Evolutionary conservation across 2,113 vertebrate species (phyloP).

Genomic region (Lampris megalopsis): DNA sequence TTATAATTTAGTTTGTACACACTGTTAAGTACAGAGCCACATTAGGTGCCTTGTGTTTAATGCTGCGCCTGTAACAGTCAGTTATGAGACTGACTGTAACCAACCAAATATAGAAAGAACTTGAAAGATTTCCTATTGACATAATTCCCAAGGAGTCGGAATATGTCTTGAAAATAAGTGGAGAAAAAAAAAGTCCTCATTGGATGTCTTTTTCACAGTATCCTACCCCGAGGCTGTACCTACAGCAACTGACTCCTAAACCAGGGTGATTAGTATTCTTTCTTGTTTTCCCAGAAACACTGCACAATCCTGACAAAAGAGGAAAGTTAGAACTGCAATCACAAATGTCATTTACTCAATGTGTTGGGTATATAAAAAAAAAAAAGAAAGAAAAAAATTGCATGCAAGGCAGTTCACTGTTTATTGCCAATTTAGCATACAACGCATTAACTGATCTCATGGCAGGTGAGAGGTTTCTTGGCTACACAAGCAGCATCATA

Average conservation of each 20-base stretch:
- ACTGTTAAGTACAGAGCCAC: slow-evolving; percentile 38
- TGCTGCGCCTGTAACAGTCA: slow-evolving; percentile 51
- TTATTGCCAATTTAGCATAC: slow-evolving; percentile 38
- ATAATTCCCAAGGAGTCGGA: slow-evolving; percentile 10
- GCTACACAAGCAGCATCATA: slow-evolving; percentile 25
- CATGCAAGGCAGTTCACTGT: slow-evolving; percentile 22
- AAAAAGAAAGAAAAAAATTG: slow-evolving; percentile 4
- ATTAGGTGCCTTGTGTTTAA: slow-evolving; percentile 44
- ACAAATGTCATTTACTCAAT: slow-evolving; percentile 17
- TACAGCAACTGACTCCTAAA: slow-evolving; percentile 21
- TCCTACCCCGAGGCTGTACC: slow-evolving; percentile 28
- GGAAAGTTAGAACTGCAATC: neutral
- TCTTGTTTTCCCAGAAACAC: slow-evolving; percentile 30
- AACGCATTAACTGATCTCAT: slow-evolving; percentile 25
- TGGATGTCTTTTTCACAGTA: slow-evolving; percentile 20
- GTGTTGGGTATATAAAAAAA: neutral
- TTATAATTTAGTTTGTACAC: slow-evolving; percentile 62
- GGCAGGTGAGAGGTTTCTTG: slow-evolving; percentile 20
- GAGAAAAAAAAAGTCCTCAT: slow-evolving; percentile 9
- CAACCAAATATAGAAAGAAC: slow-evolving; percentile 34
- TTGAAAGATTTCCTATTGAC: slow-evolving; percentile 55
- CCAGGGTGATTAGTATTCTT: slow-evolving; percentile 35
- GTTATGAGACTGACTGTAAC: slow-evolving; percentile 45
- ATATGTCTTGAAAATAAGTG: slow-evolving; percentile 15
- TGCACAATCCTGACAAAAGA: neutral